Percentiles rank a stretch among this genome's conserved stretches.
Evolutionary conservation across 1,140 invertebrate species (phyloP).

Genomic region (Polyergus mexicanus): DNA sequence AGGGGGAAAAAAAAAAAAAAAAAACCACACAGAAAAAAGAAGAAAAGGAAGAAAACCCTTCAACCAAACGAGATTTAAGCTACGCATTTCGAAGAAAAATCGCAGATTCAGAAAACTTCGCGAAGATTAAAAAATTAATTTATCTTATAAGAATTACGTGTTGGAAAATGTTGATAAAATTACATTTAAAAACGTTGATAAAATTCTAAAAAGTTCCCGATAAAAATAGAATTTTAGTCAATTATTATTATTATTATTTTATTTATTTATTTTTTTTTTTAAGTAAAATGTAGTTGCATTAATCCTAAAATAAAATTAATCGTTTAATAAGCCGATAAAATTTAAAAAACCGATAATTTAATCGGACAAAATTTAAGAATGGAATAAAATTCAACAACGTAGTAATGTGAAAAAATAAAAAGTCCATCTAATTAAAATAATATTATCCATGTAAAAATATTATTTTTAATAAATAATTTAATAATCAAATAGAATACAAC

Average conservation of each 20-base stretch:
- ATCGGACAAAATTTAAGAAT: neutral
- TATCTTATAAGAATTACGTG: neutral
- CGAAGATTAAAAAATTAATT: neutral
- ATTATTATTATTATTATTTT: no score
- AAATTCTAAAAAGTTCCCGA: neutral
- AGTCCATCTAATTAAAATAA: neutral
- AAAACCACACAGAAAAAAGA: neutral
- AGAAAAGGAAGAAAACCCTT: neutral
- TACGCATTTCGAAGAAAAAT: neutral
- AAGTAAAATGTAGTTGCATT: no score
- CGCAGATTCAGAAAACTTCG: neutral
- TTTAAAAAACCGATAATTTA: neutral
- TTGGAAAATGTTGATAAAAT: no score
- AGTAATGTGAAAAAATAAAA: neutral
- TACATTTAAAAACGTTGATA: neutral
- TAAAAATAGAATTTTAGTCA: neutral
- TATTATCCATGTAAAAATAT: no score
- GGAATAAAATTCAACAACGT: neutral
- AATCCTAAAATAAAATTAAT: neutral
- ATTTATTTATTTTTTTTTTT: neutral
- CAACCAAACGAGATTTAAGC: neutral
- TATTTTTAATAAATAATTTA: no score
- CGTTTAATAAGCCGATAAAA: neutral
- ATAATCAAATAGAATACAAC: no score
- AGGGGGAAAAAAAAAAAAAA: neutral